phyloP scores from a whole-genome alignment of 2,797 vertebrate species.

The Anguilla pacifica region DNA sequence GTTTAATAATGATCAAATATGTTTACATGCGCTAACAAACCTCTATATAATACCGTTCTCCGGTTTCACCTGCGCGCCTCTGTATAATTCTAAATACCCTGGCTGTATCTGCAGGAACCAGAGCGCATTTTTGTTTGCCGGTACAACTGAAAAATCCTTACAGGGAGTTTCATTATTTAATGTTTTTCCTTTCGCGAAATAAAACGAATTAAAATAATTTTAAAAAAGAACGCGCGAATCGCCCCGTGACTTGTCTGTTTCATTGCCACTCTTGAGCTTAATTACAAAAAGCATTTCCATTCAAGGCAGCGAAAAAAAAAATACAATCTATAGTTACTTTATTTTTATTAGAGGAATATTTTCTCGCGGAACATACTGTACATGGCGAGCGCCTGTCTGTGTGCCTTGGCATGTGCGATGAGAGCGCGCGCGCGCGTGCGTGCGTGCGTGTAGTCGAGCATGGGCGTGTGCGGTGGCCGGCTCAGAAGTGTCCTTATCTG shows the following conservation, averaged over 20 bases:
- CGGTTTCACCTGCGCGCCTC: conserved; percentile 26
- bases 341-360: conserved; percentile 63
- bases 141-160: conserved; percentile 67
- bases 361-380: not conserved
- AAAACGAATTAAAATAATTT: conserved; percentile 39
- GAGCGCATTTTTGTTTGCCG: conserved; percentile 52
- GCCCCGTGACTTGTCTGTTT: conserved; percentile 64
- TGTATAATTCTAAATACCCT: conserved; percentile 54
- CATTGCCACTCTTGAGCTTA: conserved; percentile 69
- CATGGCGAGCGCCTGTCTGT: not conserved
- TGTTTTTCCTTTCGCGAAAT: conserved; percentile 59
- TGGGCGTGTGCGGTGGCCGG: conserved; percentile 21
- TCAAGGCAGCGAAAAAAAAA: conserved; percentile 57
- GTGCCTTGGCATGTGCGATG: not conserved
- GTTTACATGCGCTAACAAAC: conserved; percentile 53
- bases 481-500: conserved; percentile 53
- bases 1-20: conserved; percentile 60
- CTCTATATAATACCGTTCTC: conserved; percentile 49
- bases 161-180: conserved; percentile 42
- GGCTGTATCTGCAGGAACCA: conserved; percentile 42
- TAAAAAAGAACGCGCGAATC: conserved; percentile 41
- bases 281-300: conserved; percentile 67
- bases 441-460: not conserved
- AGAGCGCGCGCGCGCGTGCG: not conserved
- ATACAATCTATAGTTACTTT: conserved; percentile 65